phyloP scores from a whole-genome alignment of 2,888 invertebrate species.

The Odontothrips loti region DNA sequence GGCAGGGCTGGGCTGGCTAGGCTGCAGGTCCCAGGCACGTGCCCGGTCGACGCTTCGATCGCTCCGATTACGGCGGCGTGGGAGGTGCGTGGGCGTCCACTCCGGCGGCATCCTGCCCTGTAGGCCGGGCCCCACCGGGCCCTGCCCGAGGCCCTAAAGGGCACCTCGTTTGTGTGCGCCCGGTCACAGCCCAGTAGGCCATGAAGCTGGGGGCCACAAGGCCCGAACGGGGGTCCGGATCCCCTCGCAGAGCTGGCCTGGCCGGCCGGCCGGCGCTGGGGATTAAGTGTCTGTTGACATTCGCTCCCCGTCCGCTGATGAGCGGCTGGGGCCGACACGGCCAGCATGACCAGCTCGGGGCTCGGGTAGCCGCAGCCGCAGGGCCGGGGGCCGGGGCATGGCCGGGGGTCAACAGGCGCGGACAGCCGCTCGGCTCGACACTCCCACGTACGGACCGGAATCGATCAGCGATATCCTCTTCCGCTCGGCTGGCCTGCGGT shows the following conservation, averaged over 20 bases:
- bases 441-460: no score
- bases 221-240: neutral
- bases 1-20: neutral
- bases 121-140: neutral
- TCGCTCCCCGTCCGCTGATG: constrained; percentile 2
- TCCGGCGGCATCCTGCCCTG: neutral
- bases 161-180: neutral
- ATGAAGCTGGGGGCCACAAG: neutral
- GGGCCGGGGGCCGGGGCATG: no score
- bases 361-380: no score
- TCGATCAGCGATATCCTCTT: no score
- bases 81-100: neutral
- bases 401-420: neutral
- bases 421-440: no score
- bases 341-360: no score
- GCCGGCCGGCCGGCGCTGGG: neutral
- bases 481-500: neutral
- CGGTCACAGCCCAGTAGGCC: neutral
- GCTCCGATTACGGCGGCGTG: neutral
- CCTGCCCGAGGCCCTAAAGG: neutral
- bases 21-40: neutral
- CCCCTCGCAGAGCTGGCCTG: neutral
- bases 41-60: neutral
- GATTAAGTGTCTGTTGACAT: neutral
- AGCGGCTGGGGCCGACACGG: neutral